Percentiles rank a stretch among this genome's conserved stretches.
Conservation (phyloP, 2,113 vertebrate species). For the Balaeniceps rex region DNA sequence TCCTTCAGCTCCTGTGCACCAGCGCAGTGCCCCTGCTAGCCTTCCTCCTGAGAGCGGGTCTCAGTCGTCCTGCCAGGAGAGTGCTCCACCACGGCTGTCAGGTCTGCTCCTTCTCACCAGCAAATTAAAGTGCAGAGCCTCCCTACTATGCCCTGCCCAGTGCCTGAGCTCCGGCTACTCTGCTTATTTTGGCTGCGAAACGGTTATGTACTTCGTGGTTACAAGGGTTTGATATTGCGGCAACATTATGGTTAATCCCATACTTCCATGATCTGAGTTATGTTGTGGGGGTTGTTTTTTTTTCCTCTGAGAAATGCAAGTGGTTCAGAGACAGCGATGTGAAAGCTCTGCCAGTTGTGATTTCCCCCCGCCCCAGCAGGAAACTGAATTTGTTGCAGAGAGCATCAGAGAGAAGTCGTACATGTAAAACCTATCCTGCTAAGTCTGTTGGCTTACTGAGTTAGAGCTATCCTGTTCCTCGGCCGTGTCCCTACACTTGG, state of each 20-base stretch:
- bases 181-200: background rate
- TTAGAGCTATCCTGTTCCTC: background rate
- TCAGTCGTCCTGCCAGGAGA: background rate
- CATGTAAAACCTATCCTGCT: background rate
- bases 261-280: background rate
- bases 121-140: background rate
- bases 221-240: background rate
- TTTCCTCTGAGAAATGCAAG: background rate
- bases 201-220: fast-evolving
- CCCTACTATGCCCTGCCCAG: background rate
- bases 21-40: no score
- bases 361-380: background rate
- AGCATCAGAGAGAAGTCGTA: background rate
- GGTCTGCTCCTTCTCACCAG: background rate
- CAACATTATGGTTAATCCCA: background rate
- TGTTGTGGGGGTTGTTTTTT: background rate
- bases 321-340: background rate
- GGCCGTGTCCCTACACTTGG: background rate
- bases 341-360: background rate
- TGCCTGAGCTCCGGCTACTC: background rate
- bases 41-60: background rate
- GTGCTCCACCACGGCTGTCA: fast-evolving
- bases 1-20: background rate
- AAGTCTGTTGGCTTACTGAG: background rate
- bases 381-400: background rate